A percentile compares a stretch with the other conserved stretches of the same genome.
phyloP scores from a whole-genome alignment of 2,113 vertebrate species.

The Peromyscus polionotus region DNA sequence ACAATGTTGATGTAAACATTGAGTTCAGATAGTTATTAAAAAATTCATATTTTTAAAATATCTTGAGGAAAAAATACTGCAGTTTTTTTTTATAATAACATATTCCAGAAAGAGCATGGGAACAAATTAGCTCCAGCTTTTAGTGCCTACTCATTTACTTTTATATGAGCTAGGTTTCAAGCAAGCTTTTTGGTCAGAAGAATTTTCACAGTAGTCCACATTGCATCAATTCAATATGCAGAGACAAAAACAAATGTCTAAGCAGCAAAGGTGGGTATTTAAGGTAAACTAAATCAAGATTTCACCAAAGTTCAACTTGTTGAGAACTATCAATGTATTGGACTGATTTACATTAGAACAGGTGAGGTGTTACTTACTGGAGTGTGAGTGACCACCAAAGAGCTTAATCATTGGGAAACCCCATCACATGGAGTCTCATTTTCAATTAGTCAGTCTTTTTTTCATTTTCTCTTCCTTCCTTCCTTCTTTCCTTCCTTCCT shows the following conservation, averaged over 20 bases:
- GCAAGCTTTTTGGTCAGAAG: background rate
- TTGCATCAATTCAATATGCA: background rate
- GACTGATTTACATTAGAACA: background rate
- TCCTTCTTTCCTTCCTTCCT: no score
- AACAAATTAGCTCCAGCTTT: background rate
- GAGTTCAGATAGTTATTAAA: background rate
- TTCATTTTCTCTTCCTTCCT: no score
- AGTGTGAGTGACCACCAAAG: background rate
- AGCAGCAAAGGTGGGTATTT: background rate
- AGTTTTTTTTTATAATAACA: background rate
- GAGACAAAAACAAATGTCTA: background rate
- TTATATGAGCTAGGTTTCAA: background rate
- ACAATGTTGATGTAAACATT: background rate
- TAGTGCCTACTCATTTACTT: background rate
- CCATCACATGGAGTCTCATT: background rate
- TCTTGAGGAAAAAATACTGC: background rate
- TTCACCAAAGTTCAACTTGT: background rate
- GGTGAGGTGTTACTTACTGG: background rate
- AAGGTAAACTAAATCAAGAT: background rate
- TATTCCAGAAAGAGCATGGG: background rate
- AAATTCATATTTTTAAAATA: background rate
- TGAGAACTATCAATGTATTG: background rate
- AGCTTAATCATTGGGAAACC: no score
- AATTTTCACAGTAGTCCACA: background rate
- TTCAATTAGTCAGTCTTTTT: background rate